Evolutionary conservation across 2,797 vertebrate genomes (phyloP), one percentile per base, ranked within the genome.

Genomic region (Thalassophryne amazonica): DNA sequence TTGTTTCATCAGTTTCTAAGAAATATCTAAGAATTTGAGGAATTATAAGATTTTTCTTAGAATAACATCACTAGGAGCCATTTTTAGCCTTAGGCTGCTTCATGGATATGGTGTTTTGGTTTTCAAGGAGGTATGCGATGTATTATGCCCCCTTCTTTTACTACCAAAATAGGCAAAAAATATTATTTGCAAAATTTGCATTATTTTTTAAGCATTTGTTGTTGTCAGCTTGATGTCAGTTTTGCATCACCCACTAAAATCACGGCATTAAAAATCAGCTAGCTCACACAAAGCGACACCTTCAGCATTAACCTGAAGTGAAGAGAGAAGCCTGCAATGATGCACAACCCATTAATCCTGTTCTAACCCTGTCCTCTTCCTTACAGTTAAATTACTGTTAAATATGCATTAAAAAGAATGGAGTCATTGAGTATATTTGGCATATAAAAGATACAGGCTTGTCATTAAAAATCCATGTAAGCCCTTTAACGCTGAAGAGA

Each of bases 401-500:
- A 88, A 87, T 89, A 88, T 88, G 83, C 83, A 88, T 86, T 80
- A 59, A 80, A 81, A 81, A 76, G 76, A 89, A 90, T 86, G 80
- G 83, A 89, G 87, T 84, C 88, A 82, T 86, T 88, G 83, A 86
- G 79, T 86, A 85, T 86, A 87, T 88, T 88, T 90, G 85, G 84
- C 82, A 74, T 86, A 88, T 83, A 86, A 87, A 88, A 88, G 86
- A 88, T 86, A 89, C 72, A 69, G 84, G 79, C 81, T 85, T 78
- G 74, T 90, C 86, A 90, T 91, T 91, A 91, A 91, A 90, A 91
- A 89, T 77, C 85, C 83, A 85, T 88, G 88, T 89, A 87, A 86
- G 80, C 80, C 84, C 84, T 88, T 87, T 85, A 84, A 83, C 88
- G 80, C 81, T 77, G 84, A 84, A 83, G 83, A 86, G 89, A 91